A percentile compares a stretch with the other conserved stretches of the same genome.
phyloP scores from a whole-genome alignment of 2,888 invertebrate genomes.

The Dicranocentrus wangi region DNA sequence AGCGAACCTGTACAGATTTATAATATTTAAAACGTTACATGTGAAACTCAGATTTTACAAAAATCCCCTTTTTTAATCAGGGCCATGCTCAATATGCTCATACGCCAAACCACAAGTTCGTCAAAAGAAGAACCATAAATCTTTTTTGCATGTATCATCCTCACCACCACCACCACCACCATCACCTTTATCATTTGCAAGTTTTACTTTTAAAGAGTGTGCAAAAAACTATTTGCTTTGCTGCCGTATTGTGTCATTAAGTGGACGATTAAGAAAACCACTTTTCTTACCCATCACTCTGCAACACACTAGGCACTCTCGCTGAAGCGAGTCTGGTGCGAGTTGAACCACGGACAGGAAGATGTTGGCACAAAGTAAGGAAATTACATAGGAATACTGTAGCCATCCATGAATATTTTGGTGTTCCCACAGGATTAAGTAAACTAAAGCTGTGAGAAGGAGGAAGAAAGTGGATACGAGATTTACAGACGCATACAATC shows the following conservation, averaged over 20 bases:
- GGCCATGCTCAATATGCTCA: no score
- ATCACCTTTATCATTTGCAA: no score
- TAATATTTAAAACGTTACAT: background rate
- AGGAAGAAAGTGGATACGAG: conserved; percentile 88
- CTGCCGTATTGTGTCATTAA: no score
- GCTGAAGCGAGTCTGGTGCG: conserved; percentile 64
- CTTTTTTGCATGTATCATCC: no score
- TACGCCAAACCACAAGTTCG: no score
- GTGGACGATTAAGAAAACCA: no score
- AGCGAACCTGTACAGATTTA: conserved; percentile 83
- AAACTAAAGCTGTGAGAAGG: conserved; percentile 79
- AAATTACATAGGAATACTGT: conserved; percentile 72
- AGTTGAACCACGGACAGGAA: conserved; percentile 70
- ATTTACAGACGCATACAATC: conserved; percentile 85
- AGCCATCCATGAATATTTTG: conserved; percentile 73
- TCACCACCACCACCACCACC: no score
- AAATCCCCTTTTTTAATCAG: no score
- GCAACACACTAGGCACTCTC: conserved; percentile 65
- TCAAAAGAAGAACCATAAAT: no score
- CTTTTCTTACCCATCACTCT: conserved; percentile 69
- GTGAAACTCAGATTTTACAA: no score
- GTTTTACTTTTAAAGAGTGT: no score
- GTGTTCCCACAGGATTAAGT: conserved; percentile 72
- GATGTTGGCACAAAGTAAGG: conserved; percentile 68
- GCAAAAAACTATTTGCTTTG: no score